Evolutionary conservation across 2,888 invertebrate species (phyloP), one percentile per base, ranked within the genome.

Genomic region (Sclerodermus sp.): DNA sequence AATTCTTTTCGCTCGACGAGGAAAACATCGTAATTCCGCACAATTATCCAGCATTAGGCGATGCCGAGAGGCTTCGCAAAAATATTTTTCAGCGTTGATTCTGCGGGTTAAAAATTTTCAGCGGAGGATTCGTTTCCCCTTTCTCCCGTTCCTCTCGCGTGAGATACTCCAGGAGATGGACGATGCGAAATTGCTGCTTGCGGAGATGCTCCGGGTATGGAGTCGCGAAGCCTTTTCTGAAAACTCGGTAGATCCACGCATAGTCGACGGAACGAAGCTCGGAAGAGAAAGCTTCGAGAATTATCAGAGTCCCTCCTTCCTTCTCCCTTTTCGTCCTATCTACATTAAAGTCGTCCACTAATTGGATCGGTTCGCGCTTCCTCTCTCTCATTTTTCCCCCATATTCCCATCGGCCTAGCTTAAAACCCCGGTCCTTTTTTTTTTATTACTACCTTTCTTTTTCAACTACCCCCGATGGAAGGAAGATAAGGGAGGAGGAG

Each of bases 171-270:
- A 55, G 49, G 60, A 56, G 67, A 60, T 66, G 71, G 65, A 65
- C 66, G 60, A 62, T 68, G 70, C 68, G 66, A 71, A 72, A 71
- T 73, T 70, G 66, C 64, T 61, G 51, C 32, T 58, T 48, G 57
- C 54, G 48, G 58, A 63, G 55, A 57, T 54, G 51, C 52, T 61
- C 53, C 45, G 54, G 59, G 57, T 59, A 51, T 46, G 47, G 53
- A 50, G 50, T 48, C 51, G 45, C 42, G 45, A 45, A 40, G 40
- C 23, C 23, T 23, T n/a, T n/a, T 23, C 23, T 29, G 38, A 45
- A 58, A 47, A 49, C 48, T 49, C 38, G 47, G 49, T 51, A 54
- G 59, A 58, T 55, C 51, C 55, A 38, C 31, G 55, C 45, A 41
- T 49, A 47, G 45, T 42, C 50, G 47, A 43, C 37, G 37, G 15